Evolutionary conservation across 2,888 invertebrate species (phyloP), one percentile per base, ranked within the genome.

Genomic region (Cosmorhoe ocellata): DNA sequence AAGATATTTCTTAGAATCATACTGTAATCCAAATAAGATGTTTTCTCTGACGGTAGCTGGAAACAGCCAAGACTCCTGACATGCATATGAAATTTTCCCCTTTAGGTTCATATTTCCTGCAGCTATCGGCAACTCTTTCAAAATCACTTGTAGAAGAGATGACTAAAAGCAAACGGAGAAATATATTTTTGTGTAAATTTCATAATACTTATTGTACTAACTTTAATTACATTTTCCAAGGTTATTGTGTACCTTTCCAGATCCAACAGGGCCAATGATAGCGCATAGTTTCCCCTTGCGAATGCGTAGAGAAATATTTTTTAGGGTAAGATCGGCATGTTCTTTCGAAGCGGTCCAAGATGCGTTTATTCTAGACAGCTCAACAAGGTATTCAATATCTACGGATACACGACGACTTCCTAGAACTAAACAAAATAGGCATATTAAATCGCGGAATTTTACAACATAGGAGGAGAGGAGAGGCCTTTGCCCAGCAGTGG

Each of bases 31-130:
- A 77, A 98, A 97, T 0, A 95, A 69, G 58, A 98, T 96, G 73
- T 98, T 98, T 58, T 97, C 95, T 36, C 95, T 84, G 0, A 98
- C 92, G 0, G 95, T 93, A 0, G 92, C 93, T 0, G 93, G 92
- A 69, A 95, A 95, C 0, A 95, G 90, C 97, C 97, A 98, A 0
- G 97, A 92, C 66, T 97, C 96, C 76, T 97, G 97, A 41, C 95
- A 92, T 0, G 96, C 94, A 71, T 97, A 97, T 0, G 94, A 93
- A 3, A 94, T 6, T 0, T 66, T 87, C 1, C 94, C 97, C 9
- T 91, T 90, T 0, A 95, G 79, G 26, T 85, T 84, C 1, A 96
- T 69, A 3, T 74, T 84, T 0, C 97, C 96, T 2, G 68, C 67
- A 2, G 70, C 68, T 7, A 93, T 64, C 0, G 93, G 92, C 10